Evolutionary conservation across 2,797 vertebrate genomes (phyloP).

Genomic region (Octomys mimax): DNA sequence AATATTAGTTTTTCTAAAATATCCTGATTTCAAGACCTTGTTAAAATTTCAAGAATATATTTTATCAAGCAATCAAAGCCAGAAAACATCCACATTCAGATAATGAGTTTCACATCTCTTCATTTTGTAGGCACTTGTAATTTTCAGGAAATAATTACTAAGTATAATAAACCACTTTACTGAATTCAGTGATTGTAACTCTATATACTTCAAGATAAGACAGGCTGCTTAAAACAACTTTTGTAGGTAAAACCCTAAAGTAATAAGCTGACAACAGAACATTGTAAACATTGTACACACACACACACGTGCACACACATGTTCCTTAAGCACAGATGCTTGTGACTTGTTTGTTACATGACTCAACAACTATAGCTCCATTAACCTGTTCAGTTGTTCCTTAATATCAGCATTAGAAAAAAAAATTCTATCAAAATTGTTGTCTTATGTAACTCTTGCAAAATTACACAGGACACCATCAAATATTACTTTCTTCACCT

Average conservation of each 20-base stretch:
- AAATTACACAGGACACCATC: not conserved
- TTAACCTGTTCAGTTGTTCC: not conserved
- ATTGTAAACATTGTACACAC: not conserved
- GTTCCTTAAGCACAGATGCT: not conserved
- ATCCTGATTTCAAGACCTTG: not conserved
- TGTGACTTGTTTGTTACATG: not conserved
- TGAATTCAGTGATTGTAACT: not conserved
- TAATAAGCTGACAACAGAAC: not conserved
- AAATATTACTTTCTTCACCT: not conserved
- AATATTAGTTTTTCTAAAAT: not conserved
- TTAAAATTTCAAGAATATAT: conserved; percentile 2
- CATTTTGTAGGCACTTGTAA: not conserved
- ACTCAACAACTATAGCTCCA: not conserved
- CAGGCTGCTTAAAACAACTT: not conserved
- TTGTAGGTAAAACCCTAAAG: not conserved
- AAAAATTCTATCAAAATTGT: not conserved
- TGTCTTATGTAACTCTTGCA: not conserved
- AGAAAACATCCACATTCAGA: not conserved
- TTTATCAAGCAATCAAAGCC: not conserved
- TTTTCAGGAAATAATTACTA: not conserved
- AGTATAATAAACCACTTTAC: not conserved
- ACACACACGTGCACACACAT: not conserved
- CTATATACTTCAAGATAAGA: not conserved
- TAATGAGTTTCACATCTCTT: not conserved
- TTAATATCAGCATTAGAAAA: conserved; percentile 3